Percentiles rank a stretch among this genome's conserved stretches.
phyloP scores from a whole-genome alignment of 1,140 invertebrate species.

The Danaus plexippus region DNA sequence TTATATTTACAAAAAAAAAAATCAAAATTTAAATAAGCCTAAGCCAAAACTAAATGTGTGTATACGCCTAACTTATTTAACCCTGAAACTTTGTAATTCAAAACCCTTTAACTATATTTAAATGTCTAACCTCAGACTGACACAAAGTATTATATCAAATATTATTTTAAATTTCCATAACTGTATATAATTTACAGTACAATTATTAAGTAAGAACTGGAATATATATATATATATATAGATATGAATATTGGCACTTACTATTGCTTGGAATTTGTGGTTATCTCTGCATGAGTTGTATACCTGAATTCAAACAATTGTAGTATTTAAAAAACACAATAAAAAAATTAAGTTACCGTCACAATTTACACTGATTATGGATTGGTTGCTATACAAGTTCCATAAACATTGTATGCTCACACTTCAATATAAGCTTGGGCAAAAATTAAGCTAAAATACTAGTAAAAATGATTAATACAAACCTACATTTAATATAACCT shows the following conservation, averaged over 20 bases:
- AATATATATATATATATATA: neutral
- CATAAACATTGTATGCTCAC: no score
- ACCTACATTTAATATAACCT: neutral
- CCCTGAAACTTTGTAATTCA: no score
- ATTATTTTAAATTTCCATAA: slow-evolving; percentile 4
- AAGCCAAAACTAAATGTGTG: no score
- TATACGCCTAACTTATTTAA: no score
- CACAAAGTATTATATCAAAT: no score
- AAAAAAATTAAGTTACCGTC: neutral
- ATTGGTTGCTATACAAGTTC: no score
- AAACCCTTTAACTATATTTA: no score
- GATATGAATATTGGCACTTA: slow-evolving; percentile 10
- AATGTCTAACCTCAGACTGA: no score
- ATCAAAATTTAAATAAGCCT: no score
- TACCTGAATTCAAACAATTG: slow-evolving; percentile 11
- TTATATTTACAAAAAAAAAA: neutral
- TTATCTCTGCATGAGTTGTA: slow-evolving; percentile 25
- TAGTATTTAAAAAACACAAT: neutral
- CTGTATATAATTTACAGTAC: neutral
- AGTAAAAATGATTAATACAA: slow-evolving; percentile 1
- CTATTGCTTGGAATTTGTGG: slow-evolving; percentile 5
- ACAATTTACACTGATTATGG: no score
- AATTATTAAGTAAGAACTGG: no score
- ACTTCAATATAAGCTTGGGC: no score
- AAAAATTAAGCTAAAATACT: neutral